Evolutionary conservation across 2,113 vertebrate species (phyloP).

Genomic region (Parus major): DNA sequence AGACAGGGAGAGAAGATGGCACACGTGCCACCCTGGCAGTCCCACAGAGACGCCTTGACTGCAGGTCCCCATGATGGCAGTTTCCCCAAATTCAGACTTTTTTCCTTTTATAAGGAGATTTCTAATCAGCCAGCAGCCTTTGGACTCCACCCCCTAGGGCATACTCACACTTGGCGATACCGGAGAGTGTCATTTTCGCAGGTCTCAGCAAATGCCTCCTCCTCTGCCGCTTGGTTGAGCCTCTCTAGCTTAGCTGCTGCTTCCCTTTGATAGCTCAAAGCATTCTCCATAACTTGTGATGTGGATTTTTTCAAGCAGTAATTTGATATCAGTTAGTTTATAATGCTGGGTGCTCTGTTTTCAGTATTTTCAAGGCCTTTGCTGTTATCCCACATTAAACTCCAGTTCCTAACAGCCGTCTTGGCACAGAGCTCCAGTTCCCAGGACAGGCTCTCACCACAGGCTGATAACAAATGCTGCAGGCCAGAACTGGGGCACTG

Average conservation of each 20-base stretch:
- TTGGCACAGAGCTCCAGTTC: background rate
- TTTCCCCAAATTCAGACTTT: background rate
- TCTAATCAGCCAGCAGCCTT: background rate
- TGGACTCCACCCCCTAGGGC: background rate
- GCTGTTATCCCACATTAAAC: background rate
- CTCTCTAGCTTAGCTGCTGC: background rate
- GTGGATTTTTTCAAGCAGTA: background rate
- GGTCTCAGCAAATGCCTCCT: background rate
- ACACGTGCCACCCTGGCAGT: background rate
- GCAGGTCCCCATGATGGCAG: accelerated
- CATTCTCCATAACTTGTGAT: background rate
- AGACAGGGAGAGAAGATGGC: background rate
- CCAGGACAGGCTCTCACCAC: background rate
- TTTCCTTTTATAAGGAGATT: background rate
- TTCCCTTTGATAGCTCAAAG: background rate
- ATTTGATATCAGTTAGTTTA: background rate
- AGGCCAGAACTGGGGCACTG: background rate
- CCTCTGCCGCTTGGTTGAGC: background rate
- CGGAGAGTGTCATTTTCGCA: background rate
- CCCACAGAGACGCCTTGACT: accelerated
- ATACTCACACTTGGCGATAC: background rate
- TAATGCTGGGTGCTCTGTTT: background rate
- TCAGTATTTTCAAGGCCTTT: background rate
- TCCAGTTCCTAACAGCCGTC: background rate
- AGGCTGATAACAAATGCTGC: accelerated